Evolutionary conservation across 53 echinoderm and acorn worm genomes (phyloP).

Genomic region (Luidia sarsii): DNA sequence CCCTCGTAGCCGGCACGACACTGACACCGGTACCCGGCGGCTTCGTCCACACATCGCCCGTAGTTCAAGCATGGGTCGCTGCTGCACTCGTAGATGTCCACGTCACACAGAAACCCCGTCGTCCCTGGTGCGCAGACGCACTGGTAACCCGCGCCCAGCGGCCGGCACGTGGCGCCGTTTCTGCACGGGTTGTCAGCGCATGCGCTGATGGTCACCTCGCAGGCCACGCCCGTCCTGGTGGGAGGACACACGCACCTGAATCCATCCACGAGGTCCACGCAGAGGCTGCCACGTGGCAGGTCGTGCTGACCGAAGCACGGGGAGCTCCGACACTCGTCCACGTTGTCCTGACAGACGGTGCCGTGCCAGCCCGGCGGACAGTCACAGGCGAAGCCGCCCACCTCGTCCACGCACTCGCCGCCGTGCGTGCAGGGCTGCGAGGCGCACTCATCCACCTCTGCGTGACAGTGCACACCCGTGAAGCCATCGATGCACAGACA

Average conservation of each 20-base stretch:
- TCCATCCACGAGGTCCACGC: slow-evolving; percentile 30
- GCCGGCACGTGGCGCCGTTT: slow-evolving; percentile 27
- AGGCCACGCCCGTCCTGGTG: slow-evolving; percentile 14
- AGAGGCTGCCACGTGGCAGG: not conserved
- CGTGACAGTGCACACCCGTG: too few species aligned
- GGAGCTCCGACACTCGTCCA: slow-evolving; percentile 41
- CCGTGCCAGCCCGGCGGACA: slow-evolving; percentile 37
- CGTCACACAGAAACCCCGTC: slow-evolving; percentile 43
- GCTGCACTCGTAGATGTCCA: slow-evolving; percentile 28
- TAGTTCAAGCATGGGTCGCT: slow-evolving; percentile 35
- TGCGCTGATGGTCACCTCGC: slow-evolving; percentile 18
- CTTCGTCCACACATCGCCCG: slow-evolving; percentile 25
- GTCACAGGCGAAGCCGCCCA: slow-evolving; percentile 21
- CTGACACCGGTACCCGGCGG: slow-evolving; percentile 17
- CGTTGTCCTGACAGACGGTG: slow-evolving; percentile 15
- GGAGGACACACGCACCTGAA: slow-evolving; percentile 39
- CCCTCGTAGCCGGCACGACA: slow-evolving; percentile 38
- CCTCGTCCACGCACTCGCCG: slow-evolving; percentile 47
- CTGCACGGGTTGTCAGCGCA: slow-evolving; percentile 48
- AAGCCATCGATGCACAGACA: not conserved
- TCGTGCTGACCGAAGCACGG: slow-evolving; percentile 44
- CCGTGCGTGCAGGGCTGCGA: slow-evolving; percentile 49
- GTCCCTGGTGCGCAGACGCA: slow-evolving; percentile 35
- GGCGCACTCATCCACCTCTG: too few species aligned
- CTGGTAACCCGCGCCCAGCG: not conserved